Conservation (phyloP, 2,888 invertebrate species). For the Agriopis marginaria region DNA sequence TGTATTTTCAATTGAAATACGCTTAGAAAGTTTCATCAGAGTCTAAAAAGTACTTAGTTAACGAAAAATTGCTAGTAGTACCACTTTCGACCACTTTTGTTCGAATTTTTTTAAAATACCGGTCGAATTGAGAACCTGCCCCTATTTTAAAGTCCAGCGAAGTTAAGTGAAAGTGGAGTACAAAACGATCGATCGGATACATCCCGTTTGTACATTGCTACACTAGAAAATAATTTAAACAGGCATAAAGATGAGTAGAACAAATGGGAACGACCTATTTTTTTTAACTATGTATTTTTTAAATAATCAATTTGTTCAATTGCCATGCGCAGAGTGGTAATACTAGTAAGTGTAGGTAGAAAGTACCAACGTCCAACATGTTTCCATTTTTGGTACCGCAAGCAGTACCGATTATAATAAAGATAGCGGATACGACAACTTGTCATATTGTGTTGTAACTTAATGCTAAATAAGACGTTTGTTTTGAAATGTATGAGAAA, state of each 20-base stretch:
- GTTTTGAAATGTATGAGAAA: conserved; percentile 30
- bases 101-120: no score
- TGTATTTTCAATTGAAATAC: no score
- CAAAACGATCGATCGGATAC: conserved; percentile 19
- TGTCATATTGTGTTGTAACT: conserved; percentile 33
- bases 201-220: no score
- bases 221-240: background rate
- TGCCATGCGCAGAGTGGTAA: background rate
- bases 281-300: background rate
- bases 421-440: conserved; percentile 27
- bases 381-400: conserved; percentile 37
- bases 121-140: no score
- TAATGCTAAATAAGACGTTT: conserved; percentile 34
- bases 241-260: background rate
- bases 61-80: no score
- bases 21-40: no score
- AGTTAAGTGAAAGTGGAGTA: conserved; percentile 13
- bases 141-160: no score
- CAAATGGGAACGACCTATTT: no score
- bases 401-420: conserved; percentile 30
- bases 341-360: conserved; percentile 5
- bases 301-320: conserved; percentile 16
- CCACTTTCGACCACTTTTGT: no score
- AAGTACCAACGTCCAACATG: conserved; percentile 9
- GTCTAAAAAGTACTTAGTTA: no score